Percentiles rank a stretch among this genome's conserved stretches.
These are phyloP conservation scores for Campoplex nolae DNA, from an alignment of 2,888 invertebrate species.

Conservation along the genomic window DNA sequence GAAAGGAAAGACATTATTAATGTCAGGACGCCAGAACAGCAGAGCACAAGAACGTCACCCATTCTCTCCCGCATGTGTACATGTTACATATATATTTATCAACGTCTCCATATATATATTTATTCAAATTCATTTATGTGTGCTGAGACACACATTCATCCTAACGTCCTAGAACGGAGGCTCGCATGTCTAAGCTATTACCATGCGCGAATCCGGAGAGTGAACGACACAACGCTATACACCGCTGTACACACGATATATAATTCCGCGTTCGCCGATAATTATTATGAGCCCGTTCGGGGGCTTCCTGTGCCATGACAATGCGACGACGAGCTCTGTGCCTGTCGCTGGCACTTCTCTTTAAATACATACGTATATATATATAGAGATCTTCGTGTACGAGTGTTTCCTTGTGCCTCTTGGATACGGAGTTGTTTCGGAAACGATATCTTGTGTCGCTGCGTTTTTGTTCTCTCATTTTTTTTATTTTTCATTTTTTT, in stretches of 20 bases:
- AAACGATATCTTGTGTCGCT: conserved; percentile 24
- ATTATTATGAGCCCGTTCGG: conserved; percentile 81
- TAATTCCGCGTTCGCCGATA: conserved; percentile 83
- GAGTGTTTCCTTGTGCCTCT: conserved; percentile 37
- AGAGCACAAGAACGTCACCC: conserved; percentile 72
- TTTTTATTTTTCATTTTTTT: not conserved
- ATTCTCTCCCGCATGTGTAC: conserved; percentile 56
- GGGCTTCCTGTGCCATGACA: conserved; percentile 76
- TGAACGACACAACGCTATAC: conserved; percentile 56
- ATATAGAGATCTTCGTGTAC: not conserved
- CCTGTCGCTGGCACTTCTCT: conserved; percentile 63
- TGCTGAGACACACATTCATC: conserved; percentile 30
- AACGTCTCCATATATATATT: not conserved
- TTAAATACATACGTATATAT: conserved; percentile 3
- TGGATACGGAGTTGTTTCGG: conserved; percentile 50
- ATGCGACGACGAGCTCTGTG: conserved; percentile 68
- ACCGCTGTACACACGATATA: conserved; percentile 79
- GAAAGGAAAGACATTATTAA: conserved; percentile 81
- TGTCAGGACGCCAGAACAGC: conserved; percentile 77
- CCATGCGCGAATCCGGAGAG: conserved; percentile 64
- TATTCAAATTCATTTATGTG: conserved; percentile 1
- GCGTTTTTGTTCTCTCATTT: not conserved
- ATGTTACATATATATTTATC: conserved; percentile 24
- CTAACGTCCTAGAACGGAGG: conserved; percentile 65
- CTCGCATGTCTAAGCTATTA: conserved; percentile 72